A percentile compares a stretch with the other conserved stretches of the same genome.
Evolutionary conservation across 2,888 invertebrate genomes (phyloP).

Genomic region (Phasia obesa): DNA sequence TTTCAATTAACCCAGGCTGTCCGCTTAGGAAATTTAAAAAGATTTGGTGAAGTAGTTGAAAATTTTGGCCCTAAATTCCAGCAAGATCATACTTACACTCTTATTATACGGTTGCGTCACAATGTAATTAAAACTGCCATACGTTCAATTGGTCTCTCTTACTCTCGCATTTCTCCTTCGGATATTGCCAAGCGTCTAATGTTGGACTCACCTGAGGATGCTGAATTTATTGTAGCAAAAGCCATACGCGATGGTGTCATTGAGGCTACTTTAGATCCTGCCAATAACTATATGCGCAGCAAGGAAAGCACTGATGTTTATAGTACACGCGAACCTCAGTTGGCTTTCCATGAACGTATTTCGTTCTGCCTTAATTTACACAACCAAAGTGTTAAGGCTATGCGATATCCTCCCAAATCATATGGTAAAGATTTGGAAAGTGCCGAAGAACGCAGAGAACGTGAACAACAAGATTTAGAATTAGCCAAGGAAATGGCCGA

Average conservation of each 20-base stretch:
- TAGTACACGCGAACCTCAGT: constrained; percentile 96
- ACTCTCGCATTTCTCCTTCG: constrained; percentile 96
- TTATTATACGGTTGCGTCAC: constrained; percentile 97
- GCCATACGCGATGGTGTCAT: constrained; percentile 99
- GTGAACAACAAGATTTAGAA: constrained; percentile 99
- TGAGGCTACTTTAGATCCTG: constrained; percentile 97
- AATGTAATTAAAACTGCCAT: constrained; percentile 99
- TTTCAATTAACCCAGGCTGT: constrained; percentile 99
- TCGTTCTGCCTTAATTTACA: constrained; percentile 98
- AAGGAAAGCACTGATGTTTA: constrained; percentile 98
- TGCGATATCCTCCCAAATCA: constrained; percentile 99
- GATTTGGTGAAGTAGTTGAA: constrained; percentile 96
- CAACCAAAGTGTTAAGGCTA: constrained; percentile 99
- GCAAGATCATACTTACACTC: constrained; percentile 96
- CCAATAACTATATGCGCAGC: constrained; percentile 97
- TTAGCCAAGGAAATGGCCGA: constrained; percentile 99
- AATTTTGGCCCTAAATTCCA: constrained; percentile 96
- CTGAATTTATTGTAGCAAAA: constrained; percentile 99
- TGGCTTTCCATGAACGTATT: constrained; percentile 98
- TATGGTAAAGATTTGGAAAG: constrained; percentile 99
- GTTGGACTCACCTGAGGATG: constrained; percentile 97
- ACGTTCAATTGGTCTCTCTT: constrained; percentile 96
- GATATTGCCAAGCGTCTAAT: constrained; percentile 97
- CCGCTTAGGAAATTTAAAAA: constrained; percentile 95
- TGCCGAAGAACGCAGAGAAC: constrained; percentile 96